A percentile compares a stretch with the other conserved stretches of the same genome.
Conservation (phyloP, 2,113 vertebrate genomes). For the Pomatorhinus ruficollis region DNA sequence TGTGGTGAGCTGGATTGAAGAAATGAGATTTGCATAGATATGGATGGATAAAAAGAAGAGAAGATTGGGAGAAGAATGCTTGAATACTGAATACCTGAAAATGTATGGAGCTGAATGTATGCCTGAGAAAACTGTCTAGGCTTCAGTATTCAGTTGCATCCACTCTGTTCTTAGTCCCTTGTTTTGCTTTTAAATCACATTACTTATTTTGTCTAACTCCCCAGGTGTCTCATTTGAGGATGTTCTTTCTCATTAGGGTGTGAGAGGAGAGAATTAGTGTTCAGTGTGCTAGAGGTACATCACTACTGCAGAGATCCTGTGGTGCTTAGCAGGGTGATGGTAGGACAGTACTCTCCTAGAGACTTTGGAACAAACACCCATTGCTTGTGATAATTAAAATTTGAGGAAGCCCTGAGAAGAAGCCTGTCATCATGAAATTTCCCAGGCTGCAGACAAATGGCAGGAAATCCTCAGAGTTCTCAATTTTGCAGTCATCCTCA, state of each 20-base stretch:
- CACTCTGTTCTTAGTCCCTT: neutral
- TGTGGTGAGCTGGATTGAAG: conserved; percentile 52
- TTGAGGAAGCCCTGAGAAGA: neutral
- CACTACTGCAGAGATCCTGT: neutral
- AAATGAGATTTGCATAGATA: conserved; percentile 67
- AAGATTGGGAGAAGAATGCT: conserved; percentile 23
- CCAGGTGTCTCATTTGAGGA: neutral
- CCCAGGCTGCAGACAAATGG: neutral
- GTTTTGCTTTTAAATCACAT: neutral
- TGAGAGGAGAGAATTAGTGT: neutral
- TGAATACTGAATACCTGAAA: conserved; percentile 48
- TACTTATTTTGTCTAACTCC: neutral
- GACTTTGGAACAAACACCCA: neutral
- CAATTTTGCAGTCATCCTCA: neutral
- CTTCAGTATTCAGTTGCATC: neutral
- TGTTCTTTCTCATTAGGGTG: neutral
- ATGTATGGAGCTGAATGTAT: neutral
- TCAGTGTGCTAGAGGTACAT: neutral
- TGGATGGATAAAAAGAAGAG: conserved; percentile 50
- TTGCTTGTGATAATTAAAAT: neutral
- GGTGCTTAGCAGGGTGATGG: neutral
- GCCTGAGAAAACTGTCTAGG: neutral
- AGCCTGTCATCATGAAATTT: neutral
- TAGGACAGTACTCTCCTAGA: neutral
- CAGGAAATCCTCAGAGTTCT: neutral